Conservation (phyloP, 23 tunicate species). For the Ascidia mentula region DNA sequence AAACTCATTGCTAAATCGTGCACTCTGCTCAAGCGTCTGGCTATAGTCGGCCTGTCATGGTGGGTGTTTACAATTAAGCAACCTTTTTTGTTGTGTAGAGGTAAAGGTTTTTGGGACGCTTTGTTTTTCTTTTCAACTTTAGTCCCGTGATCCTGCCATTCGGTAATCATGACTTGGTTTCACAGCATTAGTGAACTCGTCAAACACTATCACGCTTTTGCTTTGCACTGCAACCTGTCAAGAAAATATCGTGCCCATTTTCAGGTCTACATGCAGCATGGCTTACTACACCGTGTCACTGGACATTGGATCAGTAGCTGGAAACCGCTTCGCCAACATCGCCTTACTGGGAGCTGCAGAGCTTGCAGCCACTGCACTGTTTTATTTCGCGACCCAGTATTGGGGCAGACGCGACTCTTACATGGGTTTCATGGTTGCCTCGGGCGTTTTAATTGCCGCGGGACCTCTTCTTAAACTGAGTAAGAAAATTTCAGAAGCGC, state of each 20-base stretch:
- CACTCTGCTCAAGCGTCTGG: not conserved
- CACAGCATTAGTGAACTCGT: not conserved
- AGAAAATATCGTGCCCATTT: not conserved
- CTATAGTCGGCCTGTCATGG: constrained; percentile 2
- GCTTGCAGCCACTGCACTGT: not conserved
- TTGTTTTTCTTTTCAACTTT: too few relatives aligned
- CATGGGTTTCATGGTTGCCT: not conserved
- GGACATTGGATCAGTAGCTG: not conserved
- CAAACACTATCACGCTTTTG: not conserved
- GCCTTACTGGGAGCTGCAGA: not conserved
- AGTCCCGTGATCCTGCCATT: too few relatives aligned
- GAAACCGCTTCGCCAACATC: not conserved
- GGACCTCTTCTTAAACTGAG: not conserved
- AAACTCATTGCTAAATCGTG: not conserved
- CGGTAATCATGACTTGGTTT: too few relatives aligned
- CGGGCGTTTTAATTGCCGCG: not conserved
- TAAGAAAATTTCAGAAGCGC: not conserved
- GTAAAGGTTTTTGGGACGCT: too few relatives aligned
- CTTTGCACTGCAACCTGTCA: too few relatives aligned
- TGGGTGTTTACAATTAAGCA: too few relatives aligned
- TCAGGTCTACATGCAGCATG: not conserved
- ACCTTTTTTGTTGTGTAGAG: too few relatives aligned
- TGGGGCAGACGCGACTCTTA: not conserved
- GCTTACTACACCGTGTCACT: not conserved
- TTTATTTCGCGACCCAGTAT: not conserved